Base-by-base conservation (phyloP, 2,113 vertebrate genomes). In the Balaeniceps rex region DNA sequence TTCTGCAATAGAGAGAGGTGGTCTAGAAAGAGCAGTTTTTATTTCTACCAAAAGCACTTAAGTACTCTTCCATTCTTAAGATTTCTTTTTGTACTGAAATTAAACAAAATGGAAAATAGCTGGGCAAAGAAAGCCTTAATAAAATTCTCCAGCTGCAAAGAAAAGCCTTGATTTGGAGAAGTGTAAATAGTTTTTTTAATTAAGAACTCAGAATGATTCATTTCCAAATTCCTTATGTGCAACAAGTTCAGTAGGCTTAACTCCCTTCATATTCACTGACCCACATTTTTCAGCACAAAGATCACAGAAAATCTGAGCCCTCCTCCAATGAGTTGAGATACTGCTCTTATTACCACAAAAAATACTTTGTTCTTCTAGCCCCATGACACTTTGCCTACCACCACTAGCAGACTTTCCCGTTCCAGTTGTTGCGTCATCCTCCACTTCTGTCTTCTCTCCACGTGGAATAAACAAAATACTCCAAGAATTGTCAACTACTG, bases 191-290 rank as follows among this genome's bases (percentile, higher is more conserved):
- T 79, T 47, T 69, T 84, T 96, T 78, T 3, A 92, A 90, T 85
- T 76, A 94, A 72, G 44, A 77, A 44, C 83, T 89, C 7, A 0
- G 23, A 86, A 80, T 40, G 47, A 95, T 72, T 88, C 8, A 10
- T 71, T 94, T 92, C 92, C 78, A 90, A 90, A 94, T 95, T 93
- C 94, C 85, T 92, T 64, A 44, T 83, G 82, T 85, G 90, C 92
- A 96, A 29, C 44, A 64, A 75, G 31, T 70, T 83, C 57, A 68
- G 29, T 34, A 52, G 69, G 61, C 78, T 93, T 75, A 64, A 60
- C 22, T 90, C 75, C 57, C 89, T 87, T 88, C 78, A 76, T 52
- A 92, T 9, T 68, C 88, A 72, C 52, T 94, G 94, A 90, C 90
- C 85, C 70, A 55, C 17, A 76, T 76, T 78, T 72, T 79, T 79